phyloP scores from a whole-genome alignment of 2,888 invertebrate species.

The Nemapogon koenigi region DNA sequence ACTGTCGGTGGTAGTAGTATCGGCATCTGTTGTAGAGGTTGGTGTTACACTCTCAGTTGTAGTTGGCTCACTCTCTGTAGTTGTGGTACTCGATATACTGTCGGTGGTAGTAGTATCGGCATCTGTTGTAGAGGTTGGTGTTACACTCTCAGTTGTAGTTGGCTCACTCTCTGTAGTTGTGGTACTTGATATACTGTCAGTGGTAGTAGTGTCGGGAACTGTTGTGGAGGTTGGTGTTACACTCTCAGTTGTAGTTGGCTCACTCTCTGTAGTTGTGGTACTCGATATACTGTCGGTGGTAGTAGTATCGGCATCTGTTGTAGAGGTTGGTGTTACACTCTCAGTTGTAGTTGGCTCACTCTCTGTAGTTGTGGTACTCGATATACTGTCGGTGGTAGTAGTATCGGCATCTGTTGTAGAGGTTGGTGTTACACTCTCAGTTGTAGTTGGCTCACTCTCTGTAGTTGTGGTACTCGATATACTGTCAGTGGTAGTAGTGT shows the following conservation, averaged over 20 bases:
- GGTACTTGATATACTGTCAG: neutral
- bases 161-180: conserved; percentile 1
- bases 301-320: neutral
- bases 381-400: neutral
- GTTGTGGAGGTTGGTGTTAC: neutral
- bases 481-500: neutral
- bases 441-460: neutral
- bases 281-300: neutral
- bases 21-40: neutral
- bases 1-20: neutral
- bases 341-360: conserved; percentile 1
- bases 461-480: conserved; percentile 2
- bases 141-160: neutral
- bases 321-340: neutral
- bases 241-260: neutral
- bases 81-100: conserved; percentile 3
- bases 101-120: conserved; percentile 1
- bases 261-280: neutral
- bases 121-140: too few relatives aligned
- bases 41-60: conserved; percentile 3
- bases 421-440: neutral
- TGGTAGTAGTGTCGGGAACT: neutral
- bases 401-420: neutral
- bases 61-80: neutral
- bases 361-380: conserved; percentile 1